Base-by-base conservation (phyloP, 1,140 invertebrate genomes). In the Microplitis mediator region DNA sequence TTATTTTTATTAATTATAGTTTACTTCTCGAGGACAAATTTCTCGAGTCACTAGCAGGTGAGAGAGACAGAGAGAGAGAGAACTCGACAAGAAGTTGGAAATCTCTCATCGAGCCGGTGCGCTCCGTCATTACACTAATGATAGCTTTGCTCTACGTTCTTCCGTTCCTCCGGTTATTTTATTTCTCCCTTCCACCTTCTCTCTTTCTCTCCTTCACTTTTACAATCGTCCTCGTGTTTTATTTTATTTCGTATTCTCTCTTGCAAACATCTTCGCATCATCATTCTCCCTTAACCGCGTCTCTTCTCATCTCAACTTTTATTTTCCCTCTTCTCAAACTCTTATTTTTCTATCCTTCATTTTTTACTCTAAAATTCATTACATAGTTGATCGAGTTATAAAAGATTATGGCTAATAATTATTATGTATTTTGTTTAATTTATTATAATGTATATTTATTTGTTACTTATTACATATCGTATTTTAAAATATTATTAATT, bases 41-140 rank as follows among this genome's bases (percentile, higher is more conserved):
- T 65, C 36, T 50, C 9, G 36, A 65, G 16, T 13, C 9, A 32
- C 11, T 13, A 65, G 45, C 36, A 31, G 63, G 63, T 65, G 63
- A 51, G 16, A 16, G 16, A 45, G 34, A 45, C 8, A 35, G n/a
- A n/a, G 60, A 63, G 34, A 39, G n/a, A 50, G 50, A 36, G 23
- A 31, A 63, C 39, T 71, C 61, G 56, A 69, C 67, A 70, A 74
- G 52, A 74, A 74, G 64, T 74, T 68, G 68, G 36, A 60, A 74
- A 74, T 74, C 73, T 74, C 56, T 74, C 72, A 74, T 74, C 73
- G 65, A 58, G 14, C 69, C 52, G 60, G 51, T 72, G 75, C 73
- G 73, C 78, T 77, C 75, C 79, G 75, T 81, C 79, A 81, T 84
- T 80, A 82, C 80, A 74, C 77, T 81, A 81, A 83, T 81, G 80